Base-by-base conservation (phyloP, 2,888 invertebrate species). In the Cheilosia urbana region DNA sequence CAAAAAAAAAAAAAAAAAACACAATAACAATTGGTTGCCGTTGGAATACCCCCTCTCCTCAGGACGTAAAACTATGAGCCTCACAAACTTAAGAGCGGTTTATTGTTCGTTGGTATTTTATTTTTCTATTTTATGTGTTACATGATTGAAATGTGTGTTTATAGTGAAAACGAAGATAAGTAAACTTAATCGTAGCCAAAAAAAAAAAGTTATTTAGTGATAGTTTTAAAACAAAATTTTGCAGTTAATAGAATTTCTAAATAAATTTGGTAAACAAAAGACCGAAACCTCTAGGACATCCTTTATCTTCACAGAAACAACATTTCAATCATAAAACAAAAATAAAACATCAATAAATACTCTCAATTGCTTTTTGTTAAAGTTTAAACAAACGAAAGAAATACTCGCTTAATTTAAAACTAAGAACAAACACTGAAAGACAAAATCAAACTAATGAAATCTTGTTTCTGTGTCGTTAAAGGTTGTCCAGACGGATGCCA, bases 391-490 rank as follows among this genome's bases (percentile, higher is more conserved):
- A 45, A 68, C 30, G 21, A 45, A 78, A 62, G 62, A 45, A 42
- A 40, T 49, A 19, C 40, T 76, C 66, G 53, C 21, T 72, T 40
- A 69, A 69, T 60, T 45, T 57, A 57, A 69, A 83, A 71, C 42
- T 63, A 58, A 78, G 37, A 30, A 40, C 81, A 68, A 81, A 72
- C 72, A 87, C 69, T 53, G 17, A 85, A 76, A 79, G 58, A 75
- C 76, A 83, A 51, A 58, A 73, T 63, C 88, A 89, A 89, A 90
- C 91, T 92, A 91, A 92, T 90, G 92, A 92, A 92, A 92, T 93
- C 90, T 93, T 93, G 93, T 92, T 93, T 92, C 93, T 93, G 93
- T 94, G 93, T 94, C 92, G 92, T 92, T 92, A 92, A 94, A 94
- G 94, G 94, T 94, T 93, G 93, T 93, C 93, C 92, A 91, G 90